A percentile compares a stretch with the other conserved stretches of the same genome.
Conservation (phyloP, 2,113 vertebrate genomes). For the Acrocephalus arundinaceus region DNA sequence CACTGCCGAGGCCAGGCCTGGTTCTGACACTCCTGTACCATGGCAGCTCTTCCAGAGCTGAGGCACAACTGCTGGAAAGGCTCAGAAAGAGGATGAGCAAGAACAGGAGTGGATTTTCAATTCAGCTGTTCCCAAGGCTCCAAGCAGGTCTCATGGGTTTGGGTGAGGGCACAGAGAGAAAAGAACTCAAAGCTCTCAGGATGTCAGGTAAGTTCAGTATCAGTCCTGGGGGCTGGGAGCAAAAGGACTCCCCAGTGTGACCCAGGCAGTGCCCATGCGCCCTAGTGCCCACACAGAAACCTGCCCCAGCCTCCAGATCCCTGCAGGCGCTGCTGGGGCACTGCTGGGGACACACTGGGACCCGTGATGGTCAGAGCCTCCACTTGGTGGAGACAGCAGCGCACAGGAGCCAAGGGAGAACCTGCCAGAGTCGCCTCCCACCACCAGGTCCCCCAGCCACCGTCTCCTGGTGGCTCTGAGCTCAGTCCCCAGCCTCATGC, state of each 20-base stretch:
- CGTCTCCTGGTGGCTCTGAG: neutral
- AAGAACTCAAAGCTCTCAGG: neutral
- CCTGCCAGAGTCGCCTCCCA: neutral
- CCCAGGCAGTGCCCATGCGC: fast-evolving
- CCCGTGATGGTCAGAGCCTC: neutral
- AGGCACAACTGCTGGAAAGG: neutral
- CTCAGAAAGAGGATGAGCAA: neutral
- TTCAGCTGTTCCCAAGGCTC: neutral
- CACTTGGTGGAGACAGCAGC: neutral
- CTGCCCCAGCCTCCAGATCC: neutral
- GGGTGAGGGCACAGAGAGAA: neutral
- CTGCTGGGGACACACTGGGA: neutral
- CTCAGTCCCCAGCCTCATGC: neutral
- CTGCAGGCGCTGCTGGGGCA: neutral
- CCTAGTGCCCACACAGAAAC: neutral
- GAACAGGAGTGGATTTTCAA: neutral
- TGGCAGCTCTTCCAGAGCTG: neutral
- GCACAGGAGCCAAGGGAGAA: neutral
- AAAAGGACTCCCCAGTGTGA: neutral
- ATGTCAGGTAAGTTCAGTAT: neutral
- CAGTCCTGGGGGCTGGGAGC: neutral
- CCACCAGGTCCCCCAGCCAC: neutral
- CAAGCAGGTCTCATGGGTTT: neutral
- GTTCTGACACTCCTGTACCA: neutral
- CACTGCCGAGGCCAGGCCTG: fast-evolving